phyloP scores from a whole-genome alignment of 2,888 invertebrate species.

The Drosophila tanythrix region DNA sequence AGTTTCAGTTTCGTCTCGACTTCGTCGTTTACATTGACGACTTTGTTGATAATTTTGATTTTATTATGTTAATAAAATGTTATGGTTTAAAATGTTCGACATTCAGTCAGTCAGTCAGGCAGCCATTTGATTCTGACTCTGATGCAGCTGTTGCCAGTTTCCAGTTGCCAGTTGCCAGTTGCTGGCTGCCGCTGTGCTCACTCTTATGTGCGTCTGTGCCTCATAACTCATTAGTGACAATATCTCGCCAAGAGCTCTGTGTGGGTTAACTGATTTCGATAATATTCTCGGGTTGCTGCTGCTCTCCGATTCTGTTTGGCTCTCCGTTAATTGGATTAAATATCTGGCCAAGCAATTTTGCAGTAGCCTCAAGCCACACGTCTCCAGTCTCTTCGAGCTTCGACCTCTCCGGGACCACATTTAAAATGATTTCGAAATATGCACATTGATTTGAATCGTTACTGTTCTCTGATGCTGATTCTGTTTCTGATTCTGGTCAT shows the following conservation, averaged over 20 bases:
- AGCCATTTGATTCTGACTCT: slow-evolving; percentile 32
- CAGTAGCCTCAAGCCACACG: slow-evolving; percentile 55
- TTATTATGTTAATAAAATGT: slow-evolving; percentile 84
- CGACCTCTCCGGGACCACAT: slow-evolving; percentile 30
- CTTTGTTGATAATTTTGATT: slow-evolving; percentile 83
- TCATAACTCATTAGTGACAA: slow-evolving; percentile 82
- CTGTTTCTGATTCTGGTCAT: slow-evolving; percentile 40
- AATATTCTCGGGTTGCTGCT: slow-evolving; percentile 57
- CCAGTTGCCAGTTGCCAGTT: slow-evolving; percentile 14
- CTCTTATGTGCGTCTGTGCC: slow-evolving; percentile 74
- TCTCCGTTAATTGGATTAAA: slow-evolving; percentile 79
- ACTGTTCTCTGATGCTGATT: slow-evolving; percentile 36
- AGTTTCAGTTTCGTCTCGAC: slow-evolving; percentile 54
- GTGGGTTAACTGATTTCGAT: slow-evolving; percentile 80
- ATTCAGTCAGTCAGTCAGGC: slow-evolving; percentile 63
- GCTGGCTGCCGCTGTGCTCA: slow-evolving; percentile 55
- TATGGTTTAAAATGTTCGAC: slow-evolving; percentile 82
- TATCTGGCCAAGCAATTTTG: slow-evolving; percentile 68
- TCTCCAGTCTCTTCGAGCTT: slow-evolving; percentile 24
- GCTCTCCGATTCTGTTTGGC: slow-evolving; percentile 9
- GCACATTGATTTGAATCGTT: slow-evolving; percentile 78
- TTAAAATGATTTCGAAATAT: slow-evolving; percentile 71
- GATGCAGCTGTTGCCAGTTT: slow-evolving; percentile 41
- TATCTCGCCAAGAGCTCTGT: slow-evolving; percentile 64
- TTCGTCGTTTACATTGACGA: slow-evolving; percentile 73